Evolutionary conservation across 1,140 invertebrate genomes (phyloP).

Genomic region (Bilobella aurantiaca): DNA sequence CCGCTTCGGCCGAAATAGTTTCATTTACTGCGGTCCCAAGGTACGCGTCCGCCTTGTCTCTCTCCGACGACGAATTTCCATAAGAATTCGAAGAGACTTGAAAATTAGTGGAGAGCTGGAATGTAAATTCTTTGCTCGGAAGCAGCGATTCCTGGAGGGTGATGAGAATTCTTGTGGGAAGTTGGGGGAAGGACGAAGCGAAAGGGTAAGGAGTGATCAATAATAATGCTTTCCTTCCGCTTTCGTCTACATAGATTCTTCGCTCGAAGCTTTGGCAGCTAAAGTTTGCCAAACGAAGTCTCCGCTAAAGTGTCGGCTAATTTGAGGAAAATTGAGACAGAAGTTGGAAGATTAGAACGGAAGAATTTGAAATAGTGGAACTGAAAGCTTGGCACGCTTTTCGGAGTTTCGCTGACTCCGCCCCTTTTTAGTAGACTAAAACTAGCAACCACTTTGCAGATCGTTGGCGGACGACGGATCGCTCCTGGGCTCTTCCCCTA

Average conservation of each 20-base stretch:
- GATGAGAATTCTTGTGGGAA: background rate
- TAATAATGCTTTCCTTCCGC: no score
- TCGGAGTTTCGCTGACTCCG: no score
- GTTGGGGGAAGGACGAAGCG: background rate
- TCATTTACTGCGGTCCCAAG: slow-evolving; percentile 27
- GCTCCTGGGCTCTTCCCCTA: slow-evolving; percentile 26
- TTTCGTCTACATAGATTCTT: no score
- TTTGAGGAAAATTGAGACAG: no score
- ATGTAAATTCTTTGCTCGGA: slow-evolving; percentile 18
- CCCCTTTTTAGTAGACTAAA: no score
- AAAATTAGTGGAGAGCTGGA: slow-evolving; percentile 4
- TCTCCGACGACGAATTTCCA: slow-evolving; percentile 20
- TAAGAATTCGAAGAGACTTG: slow-evolving; percentile 16
- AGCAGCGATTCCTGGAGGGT: slow-evolving; percentile 14
- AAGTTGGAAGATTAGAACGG: no score
- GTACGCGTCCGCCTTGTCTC: slow-evolving; percentile 18
- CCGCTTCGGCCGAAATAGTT: slow-evolving; percentile 29
- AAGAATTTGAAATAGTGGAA: no score
- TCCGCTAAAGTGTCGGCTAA: no score
- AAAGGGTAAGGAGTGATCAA: background rate
- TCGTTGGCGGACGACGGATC: background rate
- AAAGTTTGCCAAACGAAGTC: no score
- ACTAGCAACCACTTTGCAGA: slow-evolving; percentile 5
- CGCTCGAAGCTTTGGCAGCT: no score
- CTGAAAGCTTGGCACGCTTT: no score